Evolutionary conservation across 2,113 vertebrate species (phyloP).

Genomic region (Tursiops truncatus): DNA sequence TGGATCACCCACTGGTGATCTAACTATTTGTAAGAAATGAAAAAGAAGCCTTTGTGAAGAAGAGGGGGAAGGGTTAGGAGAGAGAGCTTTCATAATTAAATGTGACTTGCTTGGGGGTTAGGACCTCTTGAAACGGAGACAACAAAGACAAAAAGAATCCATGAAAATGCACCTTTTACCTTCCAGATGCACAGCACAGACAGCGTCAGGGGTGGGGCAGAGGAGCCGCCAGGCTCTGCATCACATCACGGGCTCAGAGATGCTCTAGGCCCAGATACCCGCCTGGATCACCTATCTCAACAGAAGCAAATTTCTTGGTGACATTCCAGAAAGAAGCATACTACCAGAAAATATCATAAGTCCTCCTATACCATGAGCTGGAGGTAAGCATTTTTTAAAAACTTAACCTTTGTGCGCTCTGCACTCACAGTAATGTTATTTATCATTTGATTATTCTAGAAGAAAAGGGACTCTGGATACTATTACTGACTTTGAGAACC

Average conservation of each 20-base stretch:
- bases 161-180: neutral
- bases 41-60: neutral
- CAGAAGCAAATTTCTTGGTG: neutral
- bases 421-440: neutral
- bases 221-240: fast-evolving
- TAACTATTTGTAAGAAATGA: neutral
- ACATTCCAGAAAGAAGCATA: neutral
- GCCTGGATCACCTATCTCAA: neutral
- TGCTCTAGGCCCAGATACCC: neutral
- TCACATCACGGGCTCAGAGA: fast-evolving
- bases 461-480: no score
- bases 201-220: neutral
- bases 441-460: neutral
- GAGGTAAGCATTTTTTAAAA: neutral
- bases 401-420: neutral
- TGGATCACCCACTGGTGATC: neutral
- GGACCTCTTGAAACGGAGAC: neutral
- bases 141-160: neutral
- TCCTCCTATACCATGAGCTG: neutral
- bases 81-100: neutral
- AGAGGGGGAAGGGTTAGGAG: neutral
- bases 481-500: fast-evolving
- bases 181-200: neutral
- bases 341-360: neutral
- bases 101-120: neutral